A percentile compares a stretch with the other conserved stretches of the same genome.
Conservation (phyloP, 37 sponge, comb jelly and placozoan genomes). For the Cliona cf. orientalis region DNA sequence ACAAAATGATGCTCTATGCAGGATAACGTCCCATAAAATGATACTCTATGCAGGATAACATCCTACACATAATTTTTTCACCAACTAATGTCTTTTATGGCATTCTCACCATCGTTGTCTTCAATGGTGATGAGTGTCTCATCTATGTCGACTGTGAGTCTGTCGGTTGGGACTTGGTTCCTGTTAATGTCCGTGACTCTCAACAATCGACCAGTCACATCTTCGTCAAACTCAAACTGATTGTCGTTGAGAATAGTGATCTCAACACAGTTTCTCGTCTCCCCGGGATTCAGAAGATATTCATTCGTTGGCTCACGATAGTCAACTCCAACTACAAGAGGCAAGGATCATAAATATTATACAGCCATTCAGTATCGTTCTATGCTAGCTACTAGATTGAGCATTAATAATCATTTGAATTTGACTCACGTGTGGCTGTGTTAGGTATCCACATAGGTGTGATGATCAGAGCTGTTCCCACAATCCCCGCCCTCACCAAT, state of each 20-base stretch:
- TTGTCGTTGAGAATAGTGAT: constrained; percentile 7
- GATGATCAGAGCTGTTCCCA: neutral
- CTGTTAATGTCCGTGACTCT: neutral
- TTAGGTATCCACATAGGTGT: neutral
- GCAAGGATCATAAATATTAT: too few relatives aligned
- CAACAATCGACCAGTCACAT: neutral
- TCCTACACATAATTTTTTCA: neutral
- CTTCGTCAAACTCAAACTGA: neutral
- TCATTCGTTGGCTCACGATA: neutral
- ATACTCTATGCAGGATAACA: too few relatives aligned
- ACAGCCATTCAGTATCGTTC: too few relatives aligned
- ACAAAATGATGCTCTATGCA: too few relatives aligned
- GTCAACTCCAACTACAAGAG: constrained; percentile 6
- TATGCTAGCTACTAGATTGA: too few relatives aligned
- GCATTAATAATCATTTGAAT: neutral
- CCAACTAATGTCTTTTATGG: neutral
- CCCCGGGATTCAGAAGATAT: neutral
- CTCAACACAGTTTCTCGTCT: neutral
- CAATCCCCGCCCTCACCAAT: neutral
- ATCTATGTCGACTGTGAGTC: neutral
- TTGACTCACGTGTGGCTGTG: neutral
- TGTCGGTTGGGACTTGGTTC: neutral
- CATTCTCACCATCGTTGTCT: constrained; percentile 9
- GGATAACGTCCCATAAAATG: too few relatives aligned
- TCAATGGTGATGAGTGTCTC: neutral